phyloP scores from a whole-genome alignment of 1,140 invertebrate genomes.

The Lerema accius region DNA sequence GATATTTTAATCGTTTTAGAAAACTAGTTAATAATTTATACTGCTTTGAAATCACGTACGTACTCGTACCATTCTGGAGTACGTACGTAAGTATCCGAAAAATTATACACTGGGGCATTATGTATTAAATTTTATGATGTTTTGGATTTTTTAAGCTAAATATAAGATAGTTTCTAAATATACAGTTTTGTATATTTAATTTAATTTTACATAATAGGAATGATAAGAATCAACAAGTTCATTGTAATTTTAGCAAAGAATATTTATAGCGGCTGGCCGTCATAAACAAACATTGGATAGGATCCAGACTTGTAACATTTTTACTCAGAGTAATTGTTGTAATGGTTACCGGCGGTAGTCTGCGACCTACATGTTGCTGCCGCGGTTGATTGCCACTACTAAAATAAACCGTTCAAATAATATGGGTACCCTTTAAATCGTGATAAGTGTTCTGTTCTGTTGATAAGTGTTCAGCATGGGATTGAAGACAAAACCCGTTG shows the following conservation, averaged over 20 bases:
- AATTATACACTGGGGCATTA: too few species aligned
- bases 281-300: slow-evolving; percentile 29
- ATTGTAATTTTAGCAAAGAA: slow-evolving; percentile 29
- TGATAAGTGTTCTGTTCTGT: not conserved
- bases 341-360: slow-evolving; percentile 15
- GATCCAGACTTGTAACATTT: slow-evolving; percentile 22
- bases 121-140: too few species aligned
- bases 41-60: too few species aligned
- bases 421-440: not conserved
- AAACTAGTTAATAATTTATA: too few species aligned
- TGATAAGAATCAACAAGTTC: slow-evolving; percentile 29
- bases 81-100: too few species aligned
- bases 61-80: too few species aligned
- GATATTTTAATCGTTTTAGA: too few species aligned
- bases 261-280: slow-evolving; percentile 14
- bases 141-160: too few species aligned
- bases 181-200: too few species aligned
- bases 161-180: too few species aligned
- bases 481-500: not conserved
- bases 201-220: slow-evolving; percentile 28
- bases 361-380: slow-evolving; percentile 16
- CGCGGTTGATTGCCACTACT: slow-evolving; percentile 8
- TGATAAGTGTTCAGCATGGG: too few species aligned
- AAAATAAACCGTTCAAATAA: not conserved
- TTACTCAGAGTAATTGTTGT: slow-evolving; percentile 17